A percentile compares a stretch with the other conserved stretches of the same genome.
These are phyloP conservation scores for Cheirogaleus medius DNA, from an alignment of 2,113 vertebrate species.

Conservation along the genomic window DNA sequence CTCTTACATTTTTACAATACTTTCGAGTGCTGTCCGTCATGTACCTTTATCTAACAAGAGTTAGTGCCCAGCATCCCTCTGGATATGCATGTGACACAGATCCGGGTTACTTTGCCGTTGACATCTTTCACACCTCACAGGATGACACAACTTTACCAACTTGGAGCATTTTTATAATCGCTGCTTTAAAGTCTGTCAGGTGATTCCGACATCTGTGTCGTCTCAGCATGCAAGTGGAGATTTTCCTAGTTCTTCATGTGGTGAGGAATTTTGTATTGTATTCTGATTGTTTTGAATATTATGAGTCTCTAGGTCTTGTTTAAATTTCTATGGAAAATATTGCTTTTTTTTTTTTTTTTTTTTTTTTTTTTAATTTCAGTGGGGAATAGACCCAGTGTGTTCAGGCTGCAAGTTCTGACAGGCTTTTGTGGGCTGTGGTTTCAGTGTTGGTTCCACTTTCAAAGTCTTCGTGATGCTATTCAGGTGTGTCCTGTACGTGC, in stretches of 20 bases:
- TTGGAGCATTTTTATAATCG: neutral
- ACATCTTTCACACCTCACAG: neutral
- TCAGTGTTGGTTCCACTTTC: neutral
- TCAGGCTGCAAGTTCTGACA: neutral
- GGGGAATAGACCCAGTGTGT: neutral
- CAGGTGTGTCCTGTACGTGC: neutral
- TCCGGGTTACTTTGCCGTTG: neutral
- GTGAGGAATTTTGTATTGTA: neutral
- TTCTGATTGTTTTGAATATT: slow-evolving; percentile 15
- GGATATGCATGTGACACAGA: neutral
- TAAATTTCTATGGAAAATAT: neutral
- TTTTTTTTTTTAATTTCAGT: neutral
- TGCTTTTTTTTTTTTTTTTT: neutral
- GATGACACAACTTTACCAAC: neutral
- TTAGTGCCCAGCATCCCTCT: neutral
- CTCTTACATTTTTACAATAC: neutral
- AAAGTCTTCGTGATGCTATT: neutral
- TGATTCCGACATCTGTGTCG: neutral
- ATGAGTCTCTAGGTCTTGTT: neutral
- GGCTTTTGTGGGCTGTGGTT: neutral
- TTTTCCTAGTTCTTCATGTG: neutral
- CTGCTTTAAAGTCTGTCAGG: slow-evolving; percentile 25
- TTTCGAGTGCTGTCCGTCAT: neutral
- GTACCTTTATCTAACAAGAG: neutral
- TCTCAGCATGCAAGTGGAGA: neutral